These are phyloP conservation scores for Craterocephalus amniculus DNA, from an alignment of 2,797 vertebrate genomes.

Conservation along the genomic window DNA sequence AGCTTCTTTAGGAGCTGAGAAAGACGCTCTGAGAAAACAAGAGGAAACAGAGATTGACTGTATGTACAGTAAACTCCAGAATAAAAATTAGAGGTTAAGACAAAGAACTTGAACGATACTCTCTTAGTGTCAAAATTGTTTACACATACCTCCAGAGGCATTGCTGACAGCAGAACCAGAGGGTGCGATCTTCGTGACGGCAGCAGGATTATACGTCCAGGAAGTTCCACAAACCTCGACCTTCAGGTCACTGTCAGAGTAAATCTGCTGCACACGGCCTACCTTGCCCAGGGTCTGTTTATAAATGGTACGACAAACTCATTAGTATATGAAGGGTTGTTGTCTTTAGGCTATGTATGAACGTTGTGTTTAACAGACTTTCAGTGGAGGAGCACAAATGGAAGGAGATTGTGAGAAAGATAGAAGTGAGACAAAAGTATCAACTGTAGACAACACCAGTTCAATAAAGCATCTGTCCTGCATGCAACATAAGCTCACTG, in stretches of 20 bases:
- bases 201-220: constrained; percentile 98
- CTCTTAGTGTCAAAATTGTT: constrained; percentile 21
- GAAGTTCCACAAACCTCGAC: constrained; percentile 99
- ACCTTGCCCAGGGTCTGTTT: constrained; percentile 97
- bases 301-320: constrained; percentile 59
- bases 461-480: constrained; percentile 32
- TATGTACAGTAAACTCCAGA: constrained; percentile 28
- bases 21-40: constrained; percentile 87
- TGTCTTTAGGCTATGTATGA: constrained; percentile 41
- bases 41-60: constrained; percentile 29
- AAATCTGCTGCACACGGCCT: constrained; percentile 98
- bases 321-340: constrained; percentile 53
- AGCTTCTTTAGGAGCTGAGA: constrained; percentile 98
- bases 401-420: constrained; percentile 20
- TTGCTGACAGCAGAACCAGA: constrained; percentile 97
- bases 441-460: constrained; percentile 25
- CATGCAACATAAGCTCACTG: constrained; percentile 30
- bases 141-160: constrained; percentile 92
- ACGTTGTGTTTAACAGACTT: constrained; percentile 30
- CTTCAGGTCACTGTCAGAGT: constrained; percentile 98
- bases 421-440: constrained; percentile 18
- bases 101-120: constrained; percentile 34
- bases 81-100: constrained; percentile 19
- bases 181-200: constrained; percentile 97
- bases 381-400: constrained; percentile 36